Percentiles rank a stretch among this genome's conserved stretches.
phyloP scores from a whole-genome alignment of 92 coral and sea anemone genomes.

The Porites cylindrica region DNA sequence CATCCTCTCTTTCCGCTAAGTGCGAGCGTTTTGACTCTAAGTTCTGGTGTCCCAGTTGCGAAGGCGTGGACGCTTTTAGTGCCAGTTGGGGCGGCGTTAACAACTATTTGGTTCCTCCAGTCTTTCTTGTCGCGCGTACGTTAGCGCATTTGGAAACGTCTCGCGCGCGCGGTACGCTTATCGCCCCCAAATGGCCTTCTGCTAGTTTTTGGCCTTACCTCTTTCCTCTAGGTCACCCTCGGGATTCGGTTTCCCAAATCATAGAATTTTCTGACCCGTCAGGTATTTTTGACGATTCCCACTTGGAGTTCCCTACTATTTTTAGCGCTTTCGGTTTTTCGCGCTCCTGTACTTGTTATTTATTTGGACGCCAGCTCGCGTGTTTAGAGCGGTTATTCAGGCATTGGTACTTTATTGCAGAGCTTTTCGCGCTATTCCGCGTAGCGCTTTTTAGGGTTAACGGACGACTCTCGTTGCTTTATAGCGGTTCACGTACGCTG shows the following conservation, averaged over 20 bases:
- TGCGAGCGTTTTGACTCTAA: too few relatives aligned
- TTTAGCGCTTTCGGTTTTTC: too few relatives aligned
- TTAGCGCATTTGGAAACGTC: background rate
- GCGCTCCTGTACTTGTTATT: too few relatives aligned
- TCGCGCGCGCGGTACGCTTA: too few relatives aligned
- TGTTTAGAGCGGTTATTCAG: background rate
- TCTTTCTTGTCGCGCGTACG: background rate
- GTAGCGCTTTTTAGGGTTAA: background rate
- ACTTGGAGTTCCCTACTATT: too few relatives aligned
- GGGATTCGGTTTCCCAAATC: too few relatives aligned
- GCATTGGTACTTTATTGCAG: background rate
- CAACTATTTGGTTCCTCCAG: background rate
- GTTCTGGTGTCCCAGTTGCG: too few relatives aligned
- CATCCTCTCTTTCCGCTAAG: too few relatives aligned
- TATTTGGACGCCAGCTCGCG: background rate
- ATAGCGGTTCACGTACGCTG: background rate
- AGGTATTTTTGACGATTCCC: too few relatives aligned
- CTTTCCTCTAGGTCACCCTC: too few relatives aligned
- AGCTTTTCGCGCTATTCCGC: background rate
- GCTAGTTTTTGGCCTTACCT: too few relatives aligned
- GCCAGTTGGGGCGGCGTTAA: constrained; percentile 1
- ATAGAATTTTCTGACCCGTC: background rate
- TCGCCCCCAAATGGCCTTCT: too few relatives aligned
- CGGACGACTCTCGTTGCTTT: background rate
- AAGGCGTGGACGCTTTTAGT: background rate